Evolutionary conservation across 2,888 invertebrate species (phyloP).

Genomic region (Zygaena filipendulae): DNA sequence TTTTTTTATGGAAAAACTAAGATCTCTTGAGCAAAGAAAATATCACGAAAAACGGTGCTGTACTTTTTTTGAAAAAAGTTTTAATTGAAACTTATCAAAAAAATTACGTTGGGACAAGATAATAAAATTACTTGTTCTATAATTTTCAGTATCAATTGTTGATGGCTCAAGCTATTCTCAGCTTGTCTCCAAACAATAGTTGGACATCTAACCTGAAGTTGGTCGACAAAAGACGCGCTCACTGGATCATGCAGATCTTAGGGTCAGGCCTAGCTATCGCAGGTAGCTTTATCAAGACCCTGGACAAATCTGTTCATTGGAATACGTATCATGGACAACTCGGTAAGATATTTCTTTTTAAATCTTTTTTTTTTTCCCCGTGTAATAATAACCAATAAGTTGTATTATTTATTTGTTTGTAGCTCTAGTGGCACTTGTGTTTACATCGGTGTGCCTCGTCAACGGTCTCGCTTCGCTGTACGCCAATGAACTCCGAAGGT

Average conservation of each 20-base stretch:
- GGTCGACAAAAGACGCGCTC: conserved; percentile 36
- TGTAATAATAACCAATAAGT: neutral
- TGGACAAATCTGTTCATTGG: conserved; percentile 27
- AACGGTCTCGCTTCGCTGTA: conserved; percentile 25
- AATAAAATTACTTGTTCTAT: no score
- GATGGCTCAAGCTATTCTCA: conserved; percentile 45
- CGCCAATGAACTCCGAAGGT: conserved; percentile 20
- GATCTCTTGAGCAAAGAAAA: no score
- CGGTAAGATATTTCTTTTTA: conserved; percentile 19
- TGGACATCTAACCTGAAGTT: conserved; percentile 39
- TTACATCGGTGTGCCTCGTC: conserved; percentile 21
- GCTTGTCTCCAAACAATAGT: conserved; percentile 35
- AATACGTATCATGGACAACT: conserved; percentile 38
- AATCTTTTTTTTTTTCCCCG: neutral
- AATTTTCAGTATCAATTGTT: conserved; percentile 43
- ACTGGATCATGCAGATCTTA: conserved; percentile 38
- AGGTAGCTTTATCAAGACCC: conserved; percentile 36
- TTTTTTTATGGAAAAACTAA: no score
- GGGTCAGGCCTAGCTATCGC: conserved; percentile 41
- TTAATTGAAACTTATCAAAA: no score
- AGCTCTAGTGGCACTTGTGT: conserved; percentile 25
- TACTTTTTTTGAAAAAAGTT: no score
- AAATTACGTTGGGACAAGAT: no score
- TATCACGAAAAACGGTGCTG: no score
- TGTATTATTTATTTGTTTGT: conserved; percentile 9